These are phyloP conservation scores for Tupiocoris notatus DNA, from an alignment of 2,888 invertebrate genomes.

Conservation along the genomic window DNA sequence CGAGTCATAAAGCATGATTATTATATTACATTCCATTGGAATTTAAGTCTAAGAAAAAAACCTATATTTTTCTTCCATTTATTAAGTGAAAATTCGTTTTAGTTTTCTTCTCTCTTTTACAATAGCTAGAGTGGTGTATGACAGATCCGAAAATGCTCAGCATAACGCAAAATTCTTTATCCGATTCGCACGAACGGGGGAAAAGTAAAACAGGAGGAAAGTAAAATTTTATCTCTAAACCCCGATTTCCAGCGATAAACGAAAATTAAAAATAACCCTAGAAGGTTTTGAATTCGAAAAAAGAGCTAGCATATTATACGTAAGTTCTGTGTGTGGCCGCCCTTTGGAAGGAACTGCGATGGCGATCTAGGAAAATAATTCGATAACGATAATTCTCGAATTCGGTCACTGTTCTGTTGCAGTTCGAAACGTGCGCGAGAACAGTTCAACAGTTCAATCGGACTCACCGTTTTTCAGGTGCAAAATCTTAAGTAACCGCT, in stretches of 20 bases:
- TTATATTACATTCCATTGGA: conserved; percentile 19
- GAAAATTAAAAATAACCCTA: conserved; percentile 3
- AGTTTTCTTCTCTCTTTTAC: not conserved
- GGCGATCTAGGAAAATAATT: not conserved
- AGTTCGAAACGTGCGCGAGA: too few species aligned
- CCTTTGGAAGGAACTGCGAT: not conserved
- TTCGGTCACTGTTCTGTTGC: too few species aligned
- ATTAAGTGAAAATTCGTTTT: not conserved
- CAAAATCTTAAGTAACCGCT: too few species aligned
- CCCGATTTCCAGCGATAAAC: not conserved
- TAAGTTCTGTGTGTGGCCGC: not conserved
- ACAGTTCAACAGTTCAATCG: too few species aligned
- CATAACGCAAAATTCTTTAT: too few species aligned
- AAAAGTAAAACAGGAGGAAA: not conserved
- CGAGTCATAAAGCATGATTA: not conserved
- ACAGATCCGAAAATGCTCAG: not conserved
- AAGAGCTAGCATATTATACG: not conserved
- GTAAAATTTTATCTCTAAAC: not conserved
- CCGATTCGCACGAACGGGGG: not conserved
- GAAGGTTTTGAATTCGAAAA: not conserved
- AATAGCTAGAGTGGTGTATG: not conserved
- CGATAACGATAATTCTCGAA: too few species aligned
- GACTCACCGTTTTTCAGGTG: too few species aligned
- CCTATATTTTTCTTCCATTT: not conserved
- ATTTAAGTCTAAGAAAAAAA: conserved; percentile 21